Evolutionary conservation across 2,888 invertebrate species (phyloP).

Genomic region (Drosophila kuntzei): DNA sequence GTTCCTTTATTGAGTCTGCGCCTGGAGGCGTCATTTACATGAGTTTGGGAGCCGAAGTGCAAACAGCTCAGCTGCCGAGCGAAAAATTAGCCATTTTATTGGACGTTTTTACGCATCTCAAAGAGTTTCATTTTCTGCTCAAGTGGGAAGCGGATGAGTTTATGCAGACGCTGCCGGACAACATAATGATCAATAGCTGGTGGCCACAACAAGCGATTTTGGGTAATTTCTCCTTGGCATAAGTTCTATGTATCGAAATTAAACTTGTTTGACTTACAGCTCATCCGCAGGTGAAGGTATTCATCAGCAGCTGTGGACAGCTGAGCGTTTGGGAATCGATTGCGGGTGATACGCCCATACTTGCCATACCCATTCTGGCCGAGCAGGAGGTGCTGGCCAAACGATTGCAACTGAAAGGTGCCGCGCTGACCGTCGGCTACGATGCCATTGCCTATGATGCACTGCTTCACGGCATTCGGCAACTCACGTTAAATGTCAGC

Average conservation of each 20-base stretch:
- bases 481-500: conserved; percentile 82
- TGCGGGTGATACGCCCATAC: conserved; percentile 86
- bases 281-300: conserved; percentile 87
- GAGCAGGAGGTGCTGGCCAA: conserved; percentile 86
- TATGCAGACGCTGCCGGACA: conserved; percentile 77
- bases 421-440: conserved; percentile 83
- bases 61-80: conserved; percentile 81
- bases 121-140: conserved; percentile 85
- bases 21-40: conserved; percentile 85
- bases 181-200: conserved; percentile 84
- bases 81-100: conserved; percentile 81
- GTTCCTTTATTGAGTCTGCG: conserved; percentile 83
- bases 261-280: conserved; percentile 73
- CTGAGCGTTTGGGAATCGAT: conserved; percentile 87
- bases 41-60: conserved; percentile 85
- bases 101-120: conserved; percentile 79
- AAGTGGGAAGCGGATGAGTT: conserved; percentile 86
- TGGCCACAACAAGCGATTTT: conserved; percentile 85
- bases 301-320: conserved; percentile 88
- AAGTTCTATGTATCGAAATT: neutral
- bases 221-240: conserved; percentile 55
- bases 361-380: conserved; percentile 86
- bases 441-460: conserved; percentile 84
- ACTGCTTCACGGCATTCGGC: conserved; percentile 83
- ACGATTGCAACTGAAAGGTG: conserved; percentile 85